Base-by-base conservation (phyloP, 2,888 invertebrate genomes). In the Syrphus vitripennis region DNA sequence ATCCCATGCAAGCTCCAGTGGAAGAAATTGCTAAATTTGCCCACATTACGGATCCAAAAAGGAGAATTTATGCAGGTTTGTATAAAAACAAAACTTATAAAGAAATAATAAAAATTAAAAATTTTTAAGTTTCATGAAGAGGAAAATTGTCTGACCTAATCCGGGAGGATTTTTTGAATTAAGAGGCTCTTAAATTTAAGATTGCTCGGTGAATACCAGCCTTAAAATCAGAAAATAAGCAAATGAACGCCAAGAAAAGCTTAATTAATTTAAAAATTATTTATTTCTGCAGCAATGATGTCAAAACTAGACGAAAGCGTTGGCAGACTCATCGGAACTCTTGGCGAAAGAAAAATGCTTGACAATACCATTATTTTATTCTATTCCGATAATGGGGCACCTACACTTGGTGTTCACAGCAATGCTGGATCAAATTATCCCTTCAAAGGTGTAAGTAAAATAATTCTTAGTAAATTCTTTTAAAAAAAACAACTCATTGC, bases 361-460 rank as follows among this genome's bases (percentile, higher is more conserved):
- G 93, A 97, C 67, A 96, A 98, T 90, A 96, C 97, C 0, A 94
- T 98, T 45, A 94, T 98, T 65, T 91, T 97, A 3, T 98, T 98
- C 90, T 95, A 96, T 89, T 96, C 97, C 9, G 98, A 98, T 91
- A 98, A 98, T 91, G 97, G 98, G 3, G 97, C 96, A 0, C 96
- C 97, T 70, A 95, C 97, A 0, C 93, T 94, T 72, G 97, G 97
- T 0, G 90, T 94, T 55, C 95, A 95, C 90, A 91, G 94, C 55
- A 98, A 97, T 92, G 94, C 94, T 67, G 97, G 95, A 10, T 96
- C 96, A n/a, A 97, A 97, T 92, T 95, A 94, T 93, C 97, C 97
- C 2, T 92, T 96, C 65, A 93, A 96, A 91, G 97, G 97, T 19
- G 96, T 96, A 93, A 93, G 93, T 71, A 57, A 1, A 21, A 50